Conservation (phyloP, 2,797 vertebrate species). For the Nothura maculosa region DNA sequence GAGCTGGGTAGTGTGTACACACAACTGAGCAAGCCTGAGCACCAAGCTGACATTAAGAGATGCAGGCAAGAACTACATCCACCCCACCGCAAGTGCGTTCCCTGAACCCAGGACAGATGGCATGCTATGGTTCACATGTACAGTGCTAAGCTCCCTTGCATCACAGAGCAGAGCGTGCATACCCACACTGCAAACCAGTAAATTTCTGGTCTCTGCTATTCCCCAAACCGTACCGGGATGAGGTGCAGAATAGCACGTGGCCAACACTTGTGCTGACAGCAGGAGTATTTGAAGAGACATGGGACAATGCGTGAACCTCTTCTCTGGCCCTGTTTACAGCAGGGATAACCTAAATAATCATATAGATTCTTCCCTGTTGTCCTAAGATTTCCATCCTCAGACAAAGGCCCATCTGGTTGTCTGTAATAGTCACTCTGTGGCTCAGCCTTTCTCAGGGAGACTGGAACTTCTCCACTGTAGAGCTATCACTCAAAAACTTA, state of each 20-base stretch:
- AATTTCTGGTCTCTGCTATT: not conserved
- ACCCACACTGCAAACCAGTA: not conserved
- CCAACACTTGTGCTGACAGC: not conserved
- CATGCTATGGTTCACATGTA: not conserved
- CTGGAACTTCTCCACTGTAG: constrained; percentile 47
- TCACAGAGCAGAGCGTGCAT: not conserved
- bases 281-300: not conserved
- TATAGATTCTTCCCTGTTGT: not conserved
- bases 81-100: not conserved
- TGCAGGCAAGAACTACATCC: not conserved
- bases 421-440: too few relatives aligned
- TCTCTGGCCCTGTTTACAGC: not conserved
- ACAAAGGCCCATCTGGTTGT: not conserved
- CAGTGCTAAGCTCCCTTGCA: not conserved
- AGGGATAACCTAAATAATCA: not conserved
- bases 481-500: constrained; percentile 68
- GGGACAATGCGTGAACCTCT: not conserved
- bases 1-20: not conserved
- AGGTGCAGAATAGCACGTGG: not conserved
- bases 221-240: not conserved
- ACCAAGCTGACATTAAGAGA: not conserved
- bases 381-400: not conserved
- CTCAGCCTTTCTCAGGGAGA: not conserved
- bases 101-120: not conserved
- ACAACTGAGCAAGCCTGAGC: not conserved